These are phyloP conservation scores for Pluvialis apricaria DNA, from an alignment of 2,113 vertebrate species.

Conservation along the genomic window DNA sequence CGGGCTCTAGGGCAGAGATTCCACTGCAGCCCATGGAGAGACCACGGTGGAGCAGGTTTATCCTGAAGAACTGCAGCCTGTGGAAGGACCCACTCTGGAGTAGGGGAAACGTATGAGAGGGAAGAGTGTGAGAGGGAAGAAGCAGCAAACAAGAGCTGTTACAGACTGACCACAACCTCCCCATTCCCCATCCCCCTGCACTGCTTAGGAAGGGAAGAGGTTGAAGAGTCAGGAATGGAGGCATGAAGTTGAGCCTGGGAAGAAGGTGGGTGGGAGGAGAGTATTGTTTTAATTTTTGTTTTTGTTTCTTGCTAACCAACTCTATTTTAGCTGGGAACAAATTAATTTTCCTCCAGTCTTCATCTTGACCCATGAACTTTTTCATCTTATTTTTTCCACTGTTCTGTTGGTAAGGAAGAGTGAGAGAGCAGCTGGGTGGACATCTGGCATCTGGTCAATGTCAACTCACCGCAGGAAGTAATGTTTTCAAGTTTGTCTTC, in stretches of 20 bases:
- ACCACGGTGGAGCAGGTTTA: neutral
- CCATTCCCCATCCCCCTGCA: neutral
- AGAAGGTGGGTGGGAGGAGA: rapidly evolving
- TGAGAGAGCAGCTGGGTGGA: neutral
- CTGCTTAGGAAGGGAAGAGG: neutral
- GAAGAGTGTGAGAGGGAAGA: neutral
- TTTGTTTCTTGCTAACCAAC: rapidly evolving
- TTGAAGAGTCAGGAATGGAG: neutral
- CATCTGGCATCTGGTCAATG: neutral
- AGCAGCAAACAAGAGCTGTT: neutral
- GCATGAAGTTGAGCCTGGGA: neutral
- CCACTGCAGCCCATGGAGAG: neutral
- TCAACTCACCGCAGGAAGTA: neutral
- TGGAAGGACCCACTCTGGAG: neutral
- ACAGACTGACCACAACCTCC: neutral
- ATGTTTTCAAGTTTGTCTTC: neutral
- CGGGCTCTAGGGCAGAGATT: neutral
- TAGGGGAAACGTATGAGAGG: neutral
- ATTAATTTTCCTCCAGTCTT: neutral
- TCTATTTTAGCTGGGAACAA: neutral
- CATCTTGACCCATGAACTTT: neutral
- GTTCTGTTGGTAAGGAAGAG: neutral
- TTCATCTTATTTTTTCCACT: neutral
- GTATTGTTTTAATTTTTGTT: neutral
- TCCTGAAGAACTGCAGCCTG: neutral